phyloP scores from a whole-genome alignment of 2,113 vertebrate genomes.

The Pedionomus torquatus region DNA sequence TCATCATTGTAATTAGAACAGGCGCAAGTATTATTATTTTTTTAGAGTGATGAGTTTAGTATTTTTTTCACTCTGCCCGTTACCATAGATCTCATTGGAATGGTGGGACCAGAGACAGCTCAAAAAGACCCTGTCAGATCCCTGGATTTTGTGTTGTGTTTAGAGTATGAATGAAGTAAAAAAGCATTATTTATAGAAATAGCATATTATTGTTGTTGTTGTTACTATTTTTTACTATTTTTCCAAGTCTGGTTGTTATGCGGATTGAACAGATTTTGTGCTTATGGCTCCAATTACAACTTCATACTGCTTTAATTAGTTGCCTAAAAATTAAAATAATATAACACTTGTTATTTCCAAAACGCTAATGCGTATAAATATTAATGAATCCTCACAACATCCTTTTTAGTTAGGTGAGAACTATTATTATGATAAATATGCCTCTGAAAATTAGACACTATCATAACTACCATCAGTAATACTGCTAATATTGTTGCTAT shows the following conservation, averaged over 20 bases:
- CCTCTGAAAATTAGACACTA: constrained; percentile 38
- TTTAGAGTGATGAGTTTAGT: background rate
- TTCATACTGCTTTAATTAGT: constrained; percentile 8
- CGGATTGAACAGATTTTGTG: background rate
- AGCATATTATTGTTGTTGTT: background rate
- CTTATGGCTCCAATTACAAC: background rate
- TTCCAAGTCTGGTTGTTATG: background rate
- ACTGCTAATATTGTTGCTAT: background rate
- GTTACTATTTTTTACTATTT: background rate
- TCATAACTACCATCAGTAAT: constrained; percentile 30
- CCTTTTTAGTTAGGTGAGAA: constrained; percentile 8
- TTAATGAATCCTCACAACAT: constrained; percentile 23
- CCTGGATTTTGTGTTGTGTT: background rate
- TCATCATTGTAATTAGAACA: background rate
- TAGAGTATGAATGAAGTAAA: background rate
- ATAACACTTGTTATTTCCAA: background rate
- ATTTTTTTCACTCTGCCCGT: background rate
- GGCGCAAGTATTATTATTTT: background rate
- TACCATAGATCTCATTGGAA: background rate
- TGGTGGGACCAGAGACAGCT: background rate
- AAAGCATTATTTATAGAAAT: background rate
- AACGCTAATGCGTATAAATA: constrained; percentile 33
- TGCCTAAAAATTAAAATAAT: background rate
- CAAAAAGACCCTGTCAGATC: background rate
- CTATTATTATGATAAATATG: constrained; percentile 44